Conservation (phyloP, 2,888 invertebrate genomes). For the Leucophora obtusa region DNA sequence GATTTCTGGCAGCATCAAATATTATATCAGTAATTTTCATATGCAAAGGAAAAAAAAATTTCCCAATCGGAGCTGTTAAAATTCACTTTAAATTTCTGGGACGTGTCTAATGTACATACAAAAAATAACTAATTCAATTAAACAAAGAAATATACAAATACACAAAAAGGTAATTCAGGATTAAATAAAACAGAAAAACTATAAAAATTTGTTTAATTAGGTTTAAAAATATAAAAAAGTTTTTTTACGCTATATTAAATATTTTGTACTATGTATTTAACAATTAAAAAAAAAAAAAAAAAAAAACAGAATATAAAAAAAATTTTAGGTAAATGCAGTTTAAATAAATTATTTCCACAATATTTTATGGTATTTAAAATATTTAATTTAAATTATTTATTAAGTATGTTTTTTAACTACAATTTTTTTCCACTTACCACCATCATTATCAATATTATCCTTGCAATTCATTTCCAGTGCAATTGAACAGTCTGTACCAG, state of each 20-base stretch:
- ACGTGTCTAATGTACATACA: too few relatives aligned
- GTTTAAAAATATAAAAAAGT: too few relatives aligned
- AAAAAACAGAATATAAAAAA: too few relatives aligned
- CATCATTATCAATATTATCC: conserved; percentile 97
- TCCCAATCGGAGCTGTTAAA: too few relatives aligned
- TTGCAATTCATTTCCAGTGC: conserved; percentile 95
- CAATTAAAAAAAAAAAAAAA: too few relatives aligned
- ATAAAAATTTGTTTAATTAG: too few relatives aligned
- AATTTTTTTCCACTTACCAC: conserved; percentile 84
- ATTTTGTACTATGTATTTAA: too few relatives aligned
- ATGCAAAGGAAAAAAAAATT: too few relatives aligned
- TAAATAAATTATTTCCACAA: not conserved
- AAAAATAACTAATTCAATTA: not conserved
- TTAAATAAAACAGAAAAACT: not conserved
- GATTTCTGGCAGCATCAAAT: too few relatives aligned
- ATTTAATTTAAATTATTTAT: conserved; percentile 1
- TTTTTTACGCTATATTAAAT: too few relatives aligned
- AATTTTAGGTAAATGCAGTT: not conserved
- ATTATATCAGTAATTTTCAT: too few relatives aligned
- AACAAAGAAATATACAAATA: not conserved
- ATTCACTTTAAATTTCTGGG: too few relatives aligned
- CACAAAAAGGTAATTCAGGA: not conserved
- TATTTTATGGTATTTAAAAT: not conserved
- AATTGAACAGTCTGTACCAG: conserved; percentile 96
- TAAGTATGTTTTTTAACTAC: not conserved